Evolutionary conservation across 2,113 vertebrate species (phyloP), one percentile per base, ranked within the genome.

Genomic region (Pseudorasbora parva): DNA sequence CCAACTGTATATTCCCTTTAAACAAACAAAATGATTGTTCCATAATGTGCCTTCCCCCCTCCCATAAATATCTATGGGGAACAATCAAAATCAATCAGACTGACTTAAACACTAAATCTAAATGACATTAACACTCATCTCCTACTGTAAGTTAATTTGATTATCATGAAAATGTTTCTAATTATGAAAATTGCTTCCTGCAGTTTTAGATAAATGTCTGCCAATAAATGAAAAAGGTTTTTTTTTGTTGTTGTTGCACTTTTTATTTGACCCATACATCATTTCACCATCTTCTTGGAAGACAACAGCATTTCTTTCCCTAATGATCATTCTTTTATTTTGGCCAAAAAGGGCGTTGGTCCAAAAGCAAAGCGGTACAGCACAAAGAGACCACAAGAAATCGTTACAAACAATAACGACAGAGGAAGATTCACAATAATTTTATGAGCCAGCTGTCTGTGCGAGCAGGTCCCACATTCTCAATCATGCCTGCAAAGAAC

Each of bases 221-320:
- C 17, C 17, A 6, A 8, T 17, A 43, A 45, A n/a, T 12, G 30
- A 30, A 64, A 30, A 12, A 47, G 1, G 1, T 8, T 14, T 15
- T 8, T 10, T 37, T 37, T 62, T 47, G 49, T 47, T 62, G 49
- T 47, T 62, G 33, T 85, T 90, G 45, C 19, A 49, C 11, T 85
- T 92, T 74, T 87, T 91, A 91, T 88, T 90, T 80, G 87, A 92
- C 83, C 89, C 91, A 91, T 90, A 87, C 84, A 87, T 91, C 90
- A 91, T 91, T 90, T 91, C 92, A 93, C 91, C 92, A 94, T 94
- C 94, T 94, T 94, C 93, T 94, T 92, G 92, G 94, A 94, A 94
- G 94, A 94, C 92, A 94, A 89, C 92, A 90, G 87, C 90, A 87
- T 89, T 90, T 91, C 85, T 90, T 90, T 92, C 85, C 85, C 86